These are phyloP conservation scores for Drosophila lowei DNA, from an alignment of 1,140 invertebrate species.

Conservation along the genomic window DNA sequence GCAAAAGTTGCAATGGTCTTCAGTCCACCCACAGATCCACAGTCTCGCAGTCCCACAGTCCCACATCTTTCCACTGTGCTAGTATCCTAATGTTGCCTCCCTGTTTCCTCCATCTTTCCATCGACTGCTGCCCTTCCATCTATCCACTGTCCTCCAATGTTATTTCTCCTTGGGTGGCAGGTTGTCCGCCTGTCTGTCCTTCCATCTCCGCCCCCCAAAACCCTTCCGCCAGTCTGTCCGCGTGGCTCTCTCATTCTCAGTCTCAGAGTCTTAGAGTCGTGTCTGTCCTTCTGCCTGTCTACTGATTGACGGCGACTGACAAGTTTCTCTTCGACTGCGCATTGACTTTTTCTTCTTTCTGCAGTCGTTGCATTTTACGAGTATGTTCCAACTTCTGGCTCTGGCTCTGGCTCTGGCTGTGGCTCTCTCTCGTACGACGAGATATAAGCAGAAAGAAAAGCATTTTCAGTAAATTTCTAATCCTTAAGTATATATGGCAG, in stretches of 20 bases:
- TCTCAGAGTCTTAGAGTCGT: conserved; percentile 3
- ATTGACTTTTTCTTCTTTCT: conserved; percentile 70
- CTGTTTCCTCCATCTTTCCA: conserved; percentile 21
- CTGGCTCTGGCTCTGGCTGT: conserved; percentile 13
- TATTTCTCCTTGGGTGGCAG: conserved; percentile 72
- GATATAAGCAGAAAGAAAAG: conserved; percentile 58
- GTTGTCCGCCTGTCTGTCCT: conserved; percentile 39
- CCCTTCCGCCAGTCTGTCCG: no score
- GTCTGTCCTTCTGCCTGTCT: conserved; percentile 34
- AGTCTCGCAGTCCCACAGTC: conserved; percentile 13
- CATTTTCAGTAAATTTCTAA: conserved; percentile 81
- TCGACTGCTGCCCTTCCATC: no score
- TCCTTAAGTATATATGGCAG: conserved; percentile 81
- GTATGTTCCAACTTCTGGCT: conserved; percentile 71
- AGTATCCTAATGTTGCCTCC: conserved; percentile 39
- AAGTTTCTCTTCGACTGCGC: conserved; percentile 80
- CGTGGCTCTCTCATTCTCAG: no score
- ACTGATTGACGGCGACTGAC: conserved; percentile 79
- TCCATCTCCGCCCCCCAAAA: conserved; percentile 1
- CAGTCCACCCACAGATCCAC: conserved; percentile 22
- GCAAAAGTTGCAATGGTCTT: conserved; percentile 76
- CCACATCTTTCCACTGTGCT: not conserved
- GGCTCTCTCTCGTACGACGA: not conserved
- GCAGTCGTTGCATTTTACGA: conserved; percentile 81
- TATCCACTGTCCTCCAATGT: conserved; percentile 40